phyloP scores from a whole-genome alignment of 2,888 invertebrate genomes.

The Holacanthella duospinosa region DNA sequence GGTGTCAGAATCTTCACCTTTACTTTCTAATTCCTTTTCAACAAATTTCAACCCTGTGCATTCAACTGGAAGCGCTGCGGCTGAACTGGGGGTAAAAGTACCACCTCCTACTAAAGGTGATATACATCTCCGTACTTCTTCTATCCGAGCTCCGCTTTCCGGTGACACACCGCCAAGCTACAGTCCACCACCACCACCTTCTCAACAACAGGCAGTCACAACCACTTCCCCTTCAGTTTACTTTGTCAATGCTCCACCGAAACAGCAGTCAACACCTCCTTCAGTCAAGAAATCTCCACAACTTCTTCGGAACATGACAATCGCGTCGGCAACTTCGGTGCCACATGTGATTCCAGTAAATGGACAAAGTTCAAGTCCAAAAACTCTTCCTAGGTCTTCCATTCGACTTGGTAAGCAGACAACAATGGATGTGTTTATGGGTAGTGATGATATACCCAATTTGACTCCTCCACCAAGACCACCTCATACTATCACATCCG shows the following conservation, averaged over 20 bases:
- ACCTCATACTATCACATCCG: slow-evolving; percentile 16
- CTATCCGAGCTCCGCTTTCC: background rate
- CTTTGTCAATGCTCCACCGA: slow-evolving; percentile 19
- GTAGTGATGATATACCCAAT: slow-evolving; percentile 32
- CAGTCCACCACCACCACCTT: slow-evolving; percentile 35
- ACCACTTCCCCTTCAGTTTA: slow-evolving; percentile 5
- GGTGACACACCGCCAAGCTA: slow-evolving; percentile 31
- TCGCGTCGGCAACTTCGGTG: slow-evolving; percentile 22
- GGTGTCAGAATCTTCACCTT: slow-evolving; percentile 11
- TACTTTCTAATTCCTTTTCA: slow-evolving; percentile 35
- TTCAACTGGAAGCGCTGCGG: slow-evolving; percentile 44
- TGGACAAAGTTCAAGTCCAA: slow-evolving; percentile 27
- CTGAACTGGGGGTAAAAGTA: background rate
- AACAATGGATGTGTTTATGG: slow-evolving; percentile 22
- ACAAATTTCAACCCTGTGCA: slow-evolving; percentile 40
- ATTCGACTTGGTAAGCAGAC: slow-evolving; percentile 21
- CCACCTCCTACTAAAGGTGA: slow-evolving; percentile 7
- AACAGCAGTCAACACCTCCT: slow-evolving; percentile 10
- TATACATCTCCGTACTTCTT: slow-evolving; percentile 10
- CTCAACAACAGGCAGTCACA: background rate
- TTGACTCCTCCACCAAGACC: slow-evolving; percentile 36
- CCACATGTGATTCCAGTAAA: slow-evolving; percentile 6
- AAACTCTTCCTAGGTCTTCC: slow-evolving; percentile 27
- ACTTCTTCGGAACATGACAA: slow-evolving; percentile 36
- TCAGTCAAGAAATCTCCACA: slow-evolving; percentile 32